Percentiles rank a stretch among this genome's conserved stretches.
phyloP scores from a whole-genome alignment of 2,888 invertebrate species.

The Hanleya hanleyi region DNA sequence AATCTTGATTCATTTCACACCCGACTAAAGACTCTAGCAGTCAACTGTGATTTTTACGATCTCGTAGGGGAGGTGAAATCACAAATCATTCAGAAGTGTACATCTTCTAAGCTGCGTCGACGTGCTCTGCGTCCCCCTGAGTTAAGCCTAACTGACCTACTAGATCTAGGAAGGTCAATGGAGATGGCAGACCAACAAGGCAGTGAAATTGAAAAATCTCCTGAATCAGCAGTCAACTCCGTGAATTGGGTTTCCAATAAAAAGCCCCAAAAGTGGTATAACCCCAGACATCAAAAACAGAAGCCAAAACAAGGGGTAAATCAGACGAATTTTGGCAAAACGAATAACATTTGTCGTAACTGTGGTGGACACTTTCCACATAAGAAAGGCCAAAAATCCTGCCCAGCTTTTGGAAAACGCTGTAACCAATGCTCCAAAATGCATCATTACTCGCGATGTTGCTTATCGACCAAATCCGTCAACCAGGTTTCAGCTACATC shows the following conservation, averaged over 20 bases:
- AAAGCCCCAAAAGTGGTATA: neutral
- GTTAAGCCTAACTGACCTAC: neutral
- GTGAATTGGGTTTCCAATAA: neutral
- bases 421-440: neutral
- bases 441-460: neutral
- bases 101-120: neutral
- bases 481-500: neutral
- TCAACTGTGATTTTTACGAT: neutral
- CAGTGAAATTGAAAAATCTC: neutral
- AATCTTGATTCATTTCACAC: conserved; percentile 11
- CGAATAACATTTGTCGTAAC: conserved; percentile 8
- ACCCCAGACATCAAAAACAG: neutral
- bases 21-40: neutral
- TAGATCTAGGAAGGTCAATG: neutral
- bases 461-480: neutral
- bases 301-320: neutral
- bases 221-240: neutral
- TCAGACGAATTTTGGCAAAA: neutral
- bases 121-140: neutral
- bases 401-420: neutral
- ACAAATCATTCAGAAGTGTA: neutral
- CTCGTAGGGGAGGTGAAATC: neutral
- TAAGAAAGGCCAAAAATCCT: neutral
- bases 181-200: neutral
- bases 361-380: conserved; percentile 5